Conservation (phyloP, 2,797 vertebrate species). For the Epinephelus coioides region DNA sequence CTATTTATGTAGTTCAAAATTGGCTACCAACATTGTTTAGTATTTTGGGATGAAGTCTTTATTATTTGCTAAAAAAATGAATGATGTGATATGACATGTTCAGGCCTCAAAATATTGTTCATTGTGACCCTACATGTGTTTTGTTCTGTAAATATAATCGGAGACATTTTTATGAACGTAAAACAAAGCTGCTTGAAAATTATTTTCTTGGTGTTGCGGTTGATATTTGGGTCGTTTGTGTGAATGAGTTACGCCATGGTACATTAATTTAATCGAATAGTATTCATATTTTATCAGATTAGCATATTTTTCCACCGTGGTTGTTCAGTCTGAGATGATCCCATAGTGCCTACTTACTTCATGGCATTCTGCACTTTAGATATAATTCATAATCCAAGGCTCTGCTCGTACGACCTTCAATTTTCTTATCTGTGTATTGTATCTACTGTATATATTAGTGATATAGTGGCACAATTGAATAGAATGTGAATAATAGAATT, state of each 20-base stretch:
- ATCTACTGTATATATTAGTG: neutral
- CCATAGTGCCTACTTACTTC: neutral
- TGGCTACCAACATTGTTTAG: constrained; percentile 57
- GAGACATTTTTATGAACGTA: constrained; percentile 81
- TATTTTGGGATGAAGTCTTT: constrained; percentile 59
- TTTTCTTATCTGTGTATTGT: neutral
- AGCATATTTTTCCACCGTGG: neutral
- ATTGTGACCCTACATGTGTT: constrained; percentile 73
- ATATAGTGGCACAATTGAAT: neutral
- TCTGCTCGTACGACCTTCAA: neutral
- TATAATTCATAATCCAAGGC: neutral
- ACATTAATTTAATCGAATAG: neutral
- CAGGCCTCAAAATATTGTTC: constrained; percentile 57
- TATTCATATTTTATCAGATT: neutral
- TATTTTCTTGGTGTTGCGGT: constrained; percentile 17
- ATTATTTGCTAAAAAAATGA: constrained; percentile 72
- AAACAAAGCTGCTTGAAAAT: constrained; percentile 68
- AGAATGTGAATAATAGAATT: neutral
- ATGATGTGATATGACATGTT: constrained; percentile 54
- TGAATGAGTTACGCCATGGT: neutral
- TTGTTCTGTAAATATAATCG: constrained; percentile 83
- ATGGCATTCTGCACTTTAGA: neutral
- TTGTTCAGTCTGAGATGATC: neutral
- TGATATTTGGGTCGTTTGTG: neutral
- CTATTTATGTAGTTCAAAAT: constrained; percentile 70